A percentile compares a stretch with the other conserved stretches of the same genome.
Conservation (phyloP, 2,113 vertebrate genomes). For the Lagopus leucura region DNA sequence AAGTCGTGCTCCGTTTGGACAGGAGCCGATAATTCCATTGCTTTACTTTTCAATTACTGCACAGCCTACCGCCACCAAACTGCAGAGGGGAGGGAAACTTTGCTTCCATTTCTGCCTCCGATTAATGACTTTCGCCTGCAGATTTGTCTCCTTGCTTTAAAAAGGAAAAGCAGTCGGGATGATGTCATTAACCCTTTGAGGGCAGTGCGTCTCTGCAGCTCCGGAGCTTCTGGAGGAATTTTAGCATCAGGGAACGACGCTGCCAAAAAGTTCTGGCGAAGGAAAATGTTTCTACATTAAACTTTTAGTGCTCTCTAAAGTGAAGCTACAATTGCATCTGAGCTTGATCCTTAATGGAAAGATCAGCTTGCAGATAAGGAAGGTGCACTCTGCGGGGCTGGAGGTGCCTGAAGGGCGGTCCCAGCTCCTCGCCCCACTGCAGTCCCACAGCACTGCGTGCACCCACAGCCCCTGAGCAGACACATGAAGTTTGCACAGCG, state of each 20-base stretch:
- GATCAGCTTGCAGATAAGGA: slow-evolving; percentile 11
- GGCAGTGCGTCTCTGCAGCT: neutral
- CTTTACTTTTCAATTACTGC: slow-evolving; percentile 72
- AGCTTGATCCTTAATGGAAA: slow-evolving; percentile 59
- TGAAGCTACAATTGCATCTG: slow-evolving; percentile 23
- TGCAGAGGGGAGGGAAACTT: slow-evolving; percentile 71
- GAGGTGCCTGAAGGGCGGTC: too few relatives aligned
- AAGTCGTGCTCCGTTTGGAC: slow-evolving; percentile 58
- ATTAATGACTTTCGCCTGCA: slow-evolving; percentile 69
- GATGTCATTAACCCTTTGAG: slow-evolving; percentile 9
- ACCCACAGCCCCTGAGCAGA: neutral
- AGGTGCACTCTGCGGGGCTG: neutral
- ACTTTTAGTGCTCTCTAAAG: slow-evolving; percentile 53
- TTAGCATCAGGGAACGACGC: neutral
- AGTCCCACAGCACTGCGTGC: too few relatives aligned
- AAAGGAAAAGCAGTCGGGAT: neutral
- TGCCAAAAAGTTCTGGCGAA: slow-evolving; percentile 37
- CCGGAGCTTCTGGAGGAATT: neutral
- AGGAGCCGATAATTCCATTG: slow-evolving; percentile 64
- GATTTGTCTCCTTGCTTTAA: slow-evolving; percentile 20
- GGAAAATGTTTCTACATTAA: slow-evolving; percentile 58
- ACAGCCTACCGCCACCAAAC: slow-evolving; percentile 70
- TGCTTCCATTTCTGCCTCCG: slow-evolving; percentile 69
- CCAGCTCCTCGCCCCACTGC: too few relatives aligned
- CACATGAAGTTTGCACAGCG: neutral